Evolutionary conservation across 2,797 vertebrate genomes (phyloP), one percentile per base, ranked within the genome.

Genomic region (Cirrhinus mrigala): DNA sequence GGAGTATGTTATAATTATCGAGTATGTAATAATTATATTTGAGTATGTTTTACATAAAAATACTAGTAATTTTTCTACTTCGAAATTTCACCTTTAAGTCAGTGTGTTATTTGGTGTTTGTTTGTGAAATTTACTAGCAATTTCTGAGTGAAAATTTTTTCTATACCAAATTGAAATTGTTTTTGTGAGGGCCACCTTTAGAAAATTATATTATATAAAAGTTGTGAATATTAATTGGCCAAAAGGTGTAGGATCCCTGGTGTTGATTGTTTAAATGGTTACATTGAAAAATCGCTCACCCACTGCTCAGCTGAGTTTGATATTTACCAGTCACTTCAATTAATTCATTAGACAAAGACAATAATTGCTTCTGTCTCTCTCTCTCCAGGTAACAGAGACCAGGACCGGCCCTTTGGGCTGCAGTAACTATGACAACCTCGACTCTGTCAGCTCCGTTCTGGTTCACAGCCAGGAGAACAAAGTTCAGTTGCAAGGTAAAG

Each of bases 351-450:
- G 33, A 79, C 60, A 71, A 40, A 70, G 46, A 15, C 27, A 66
- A 29, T 48, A 56, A 33, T 74, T 79, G 52, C 71, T 12, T 82
- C 50, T 2, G 20, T 83, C 0, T 90, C 16, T 37, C 16, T 37
- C 44, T 82, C 48, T 70, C 79, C 90, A 99, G 98, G 98, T 99
- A 90, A 98, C 97, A 16, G 98, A 99, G 95, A 99, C 97, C 2
- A 94, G 98, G 91, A 99, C 98, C 0, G 98, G 98, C 73, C 98
- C 98, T 6, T 97, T 99, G 2, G 98, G 98, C 92, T 99, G 98
- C 96, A 99, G 98, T 95, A 99, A 99, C 95, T 99, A 99, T 92
- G 98, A 99, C 96, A 99, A 99, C 94, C 96, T 99, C 90, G 98
- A 99, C 95, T 99, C 98, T 40, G 98, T 99, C 95, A 99, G 98